Evolutionary conservation across 1,140 invertebrate genomes (phyloP).

Genomic region (Leptinotarsa texana): DNA sequence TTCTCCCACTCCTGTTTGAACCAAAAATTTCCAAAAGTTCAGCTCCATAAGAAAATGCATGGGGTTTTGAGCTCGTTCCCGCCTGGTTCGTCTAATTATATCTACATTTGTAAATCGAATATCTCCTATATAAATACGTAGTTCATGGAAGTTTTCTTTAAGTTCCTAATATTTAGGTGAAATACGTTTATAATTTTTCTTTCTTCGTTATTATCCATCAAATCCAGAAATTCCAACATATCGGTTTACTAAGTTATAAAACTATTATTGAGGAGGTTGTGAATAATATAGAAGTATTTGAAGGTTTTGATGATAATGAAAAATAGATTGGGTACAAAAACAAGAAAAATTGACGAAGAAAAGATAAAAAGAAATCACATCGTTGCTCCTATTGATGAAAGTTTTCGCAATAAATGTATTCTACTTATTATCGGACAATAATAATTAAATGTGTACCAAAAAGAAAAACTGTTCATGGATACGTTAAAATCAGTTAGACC

Average conservation of each 20-base stretch:
- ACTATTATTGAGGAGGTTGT: background rate
- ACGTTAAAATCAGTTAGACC: background rate
- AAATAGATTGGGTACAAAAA: background rate
- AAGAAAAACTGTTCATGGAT: background rate
- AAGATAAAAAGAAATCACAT: too few relatives aligned
- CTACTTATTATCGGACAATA: slow-evolving; percentile 13
- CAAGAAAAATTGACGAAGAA: background rate
- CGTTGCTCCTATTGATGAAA: slow-evolving; percentile 8
- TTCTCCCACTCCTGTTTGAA: too few relatives aligned
- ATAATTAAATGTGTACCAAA: slow-evolving; percentile 1
- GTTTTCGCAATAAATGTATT: slow-evolving; percentile 14
- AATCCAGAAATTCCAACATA: slow-evolving; percentile 14
- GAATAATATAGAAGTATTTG: background rate
- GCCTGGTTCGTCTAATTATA: too few relatives aligned
- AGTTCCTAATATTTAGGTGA: too few relatives aligned
- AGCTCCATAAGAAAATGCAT: too few relatives aligned
- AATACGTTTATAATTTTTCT: background rate
- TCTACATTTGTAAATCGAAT: too few relatives aligned
- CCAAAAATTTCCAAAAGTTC: too few relatives aligned
- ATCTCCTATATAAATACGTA: too few relatives aligned
- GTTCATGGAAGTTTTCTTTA: too few relatives aligned
- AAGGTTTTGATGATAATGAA: background rate
- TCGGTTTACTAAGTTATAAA: slow-evolving; percentile 2
- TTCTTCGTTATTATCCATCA: slow-evolving; percentile 1
- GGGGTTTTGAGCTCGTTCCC: too few relatives aligned